Conservation (phyloP, 92 coral and sea anemone species). For the Scolanthus callimorphus region DNA sequence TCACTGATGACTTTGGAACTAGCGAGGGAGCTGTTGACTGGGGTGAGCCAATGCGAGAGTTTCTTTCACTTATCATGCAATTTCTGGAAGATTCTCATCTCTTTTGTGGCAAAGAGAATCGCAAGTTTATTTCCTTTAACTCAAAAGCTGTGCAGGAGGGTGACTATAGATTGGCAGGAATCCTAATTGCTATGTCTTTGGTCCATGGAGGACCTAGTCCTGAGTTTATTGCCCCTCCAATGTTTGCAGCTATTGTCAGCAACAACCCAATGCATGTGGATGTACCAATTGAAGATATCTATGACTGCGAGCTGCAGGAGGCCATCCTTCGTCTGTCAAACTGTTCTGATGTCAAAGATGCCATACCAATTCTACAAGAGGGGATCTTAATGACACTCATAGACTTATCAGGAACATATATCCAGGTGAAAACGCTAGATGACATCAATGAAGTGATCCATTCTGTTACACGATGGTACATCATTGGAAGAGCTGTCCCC, state of each 20-base stretch:
- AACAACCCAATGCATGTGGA: background rate
- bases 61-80: background rate
- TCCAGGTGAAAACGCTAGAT: slow-evolving; percentile 9
- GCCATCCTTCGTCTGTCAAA: background rate
- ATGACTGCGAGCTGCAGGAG: slow-evolving; percentile 10
- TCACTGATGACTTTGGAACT: slow-evolving; percentile 62
- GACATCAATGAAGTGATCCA: slow-evolving; percentile 25
- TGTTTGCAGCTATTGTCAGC: slow-evolving; percentile 14
- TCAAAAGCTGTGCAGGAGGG: slow-evolving; percentile 10
- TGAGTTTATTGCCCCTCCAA: slow-evolving; percentile 7
- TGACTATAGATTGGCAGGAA: slow-evolving; percentile 23
- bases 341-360: background rate
- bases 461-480: slow-evolving; percentile 46
- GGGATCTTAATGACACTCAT: background rate
- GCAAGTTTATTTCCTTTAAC: slow-evolving; percentile 7
- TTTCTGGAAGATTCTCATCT: background rate
- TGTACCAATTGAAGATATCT: slow-evolving; percentile 12
- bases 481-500: slow-evolving; percentile 44
- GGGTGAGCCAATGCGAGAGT: slow-evolving; percentile 29
- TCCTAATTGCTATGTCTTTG: slow-evolving; percentile 12
- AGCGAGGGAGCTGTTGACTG: slow-evolving; percentile 62
- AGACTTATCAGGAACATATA: slow-evolving; percentile 12
- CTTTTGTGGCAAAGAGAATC: slow-evolving; percentile 4
- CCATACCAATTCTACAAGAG: background rate
- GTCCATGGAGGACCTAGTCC: slow-evolving; percentile 26